These are phyloP conservation scores for Burhinus oedicnemus DNA, from an alignment of 2,113 vertebrate genomes.

Conservation along the genomic window DNA sequence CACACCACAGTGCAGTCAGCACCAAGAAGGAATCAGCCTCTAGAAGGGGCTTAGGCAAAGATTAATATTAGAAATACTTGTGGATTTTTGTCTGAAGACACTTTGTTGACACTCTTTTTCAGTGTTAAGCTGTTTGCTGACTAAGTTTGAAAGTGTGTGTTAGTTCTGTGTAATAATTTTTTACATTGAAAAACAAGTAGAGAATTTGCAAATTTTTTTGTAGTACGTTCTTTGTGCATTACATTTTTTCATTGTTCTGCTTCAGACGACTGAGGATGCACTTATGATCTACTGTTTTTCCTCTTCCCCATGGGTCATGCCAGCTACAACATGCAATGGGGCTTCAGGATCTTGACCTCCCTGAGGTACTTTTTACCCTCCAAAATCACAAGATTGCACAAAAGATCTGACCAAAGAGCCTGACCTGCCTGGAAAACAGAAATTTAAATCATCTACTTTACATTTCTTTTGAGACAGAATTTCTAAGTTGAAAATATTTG, in stretches of 20 bases:
- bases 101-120: background rate
- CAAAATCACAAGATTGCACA: background rate
- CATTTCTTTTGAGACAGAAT: background rate
- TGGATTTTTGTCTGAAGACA: background rate
- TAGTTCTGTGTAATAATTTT: background rate
- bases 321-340: background rate
- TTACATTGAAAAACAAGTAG: background rate
- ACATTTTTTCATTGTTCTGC: background rate
- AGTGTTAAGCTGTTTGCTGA: background rate
- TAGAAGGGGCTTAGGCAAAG: background rate
- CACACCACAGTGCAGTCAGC: background rate
- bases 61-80: background rate
- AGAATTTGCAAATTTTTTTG: background rate
- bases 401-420: background rate
- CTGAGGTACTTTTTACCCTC: background rate
- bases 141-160: background rate
- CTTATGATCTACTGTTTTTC: background rate
- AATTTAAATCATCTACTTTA: background rate
- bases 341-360: background rate
- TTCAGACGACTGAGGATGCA: background rate
- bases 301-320: fast-evolving
- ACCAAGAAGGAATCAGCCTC: background rate
- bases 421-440: background rate
- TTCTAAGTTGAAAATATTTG: background rate
- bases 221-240: background rate